Evolutionary conservation across 1,140 invertebrate species (phyloP), one percentile per base, ranked within the genome.

Genomic region (Aphaenogaster floridana): DNA sequence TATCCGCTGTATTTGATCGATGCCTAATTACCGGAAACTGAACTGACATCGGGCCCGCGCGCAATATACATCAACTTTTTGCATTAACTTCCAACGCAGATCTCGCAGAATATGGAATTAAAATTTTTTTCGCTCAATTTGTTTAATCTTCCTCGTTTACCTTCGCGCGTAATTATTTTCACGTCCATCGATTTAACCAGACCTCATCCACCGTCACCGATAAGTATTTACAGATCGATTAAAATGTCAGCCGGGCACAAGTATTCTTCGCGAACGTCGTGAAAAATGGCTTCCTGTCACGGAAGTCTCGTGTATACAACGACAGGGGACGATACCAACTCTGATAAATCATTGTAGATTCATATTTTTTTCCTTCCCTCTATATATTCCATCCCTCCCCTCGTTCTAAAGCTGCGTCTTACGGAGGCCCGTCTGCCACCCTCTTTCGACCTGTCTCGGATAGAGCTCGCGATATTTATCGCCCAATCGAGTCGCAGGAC

Each of bases 301-400:
- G 93, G 85, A 92, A 76, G 87, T 89, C 71, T 21, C 48, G 36
- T 86, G 85, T 91, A 90, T 88, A 88, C 78, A 94, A 94, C 90
- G 87, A 91, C 86, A 85, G 81, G 88, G 89, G 91, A 92, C 92
- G 92, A 93, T 94, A 93, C 88, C 90, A 76, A 50, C 89, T 63
- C 87, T 89, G 88, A 94, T 94, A 94, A 93, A 93, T 94, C 93
- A 94, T 90, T 89, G 90, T 88, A 92, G 90, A 93, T 93, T 93
- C 91, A 91, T 71, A 54, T 81, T 90, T 91, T 92, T 88, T 68
- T 63, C 34, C 48, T 52, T 28, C 21, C n/a, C 48, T 28, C 2
- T 50, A 52, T 39, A 6, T 50, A 74, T 61, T 74, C 45, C 57
- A 15, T 69, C 36, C 34, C 42, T 1, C n/a, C 59, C 2, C 28